Conservation (phyloP, 2,888 invertebrate species). For the Eretmocerus hayati region DNA sequence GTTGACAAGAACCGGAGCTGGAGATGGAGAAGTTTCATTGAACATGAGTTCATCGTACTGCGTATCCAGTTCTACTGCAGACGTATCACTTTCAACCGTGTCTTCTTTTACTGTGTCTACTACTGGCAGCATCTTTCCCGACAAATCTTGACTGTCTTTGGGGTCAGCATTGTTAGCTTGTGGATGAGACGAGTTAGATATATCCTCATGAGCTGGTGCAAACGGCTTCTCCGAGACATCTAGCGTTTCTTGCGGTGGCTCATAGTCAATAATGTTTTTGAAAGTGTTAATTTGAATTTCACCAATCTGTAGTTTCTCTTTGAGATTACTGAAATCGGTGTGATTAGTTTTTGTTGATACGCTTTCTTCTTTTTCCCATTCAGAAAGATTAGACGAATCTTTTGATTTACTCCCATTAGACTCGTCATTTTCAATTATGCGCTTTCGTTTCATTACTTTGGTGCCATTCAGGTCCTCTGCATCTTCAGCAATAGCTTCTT, state of each 20-base stretch:
- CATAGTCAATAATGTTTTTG: background rate
- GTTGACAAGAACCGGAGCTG: background rate
- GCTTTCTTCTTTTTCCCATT: too few relatives aligned
- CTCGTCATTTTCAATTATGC: background rate
- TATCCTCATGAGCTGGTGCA: slow-evolving; percentile 14
- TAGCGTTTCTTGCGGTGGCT: too few relatives aligned
- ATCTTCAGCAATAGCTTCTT: background rate
- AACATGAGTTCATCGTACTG: background rate
- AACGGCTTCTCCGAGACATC: slow-evolving; percentile 9
- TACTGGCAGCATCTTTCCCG: background rate
- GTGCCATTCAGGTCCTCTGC: background rate
- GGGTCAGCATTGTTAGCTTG: slow-evolving; percentile 6
- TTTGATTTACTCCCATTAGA: too few relatives aligned
- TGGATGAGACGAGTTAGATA: slow-evolving; percentile 13
- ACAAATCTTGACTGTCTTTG: background rate
- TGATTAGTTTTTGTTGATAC: too few relatives aligned
- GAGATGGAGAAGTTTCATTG: background rate
- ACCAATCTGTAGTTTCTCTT: too few relatives aligned
- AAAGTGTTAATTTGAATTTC: background rate
- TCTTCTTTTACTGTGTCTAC: background rate
- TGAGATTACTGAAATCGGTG: too few relatives aligned
- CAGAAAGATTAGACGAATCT: too few relatives aligned
- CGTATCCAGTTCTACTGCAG: background rate
- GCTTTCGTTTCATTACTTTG: background rate
- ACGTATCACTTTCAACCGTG: background rate